phyloP scores from a whole-genome alignment of 2,113 vertebrate species.

The Pluvialis apricaria region DNA sequence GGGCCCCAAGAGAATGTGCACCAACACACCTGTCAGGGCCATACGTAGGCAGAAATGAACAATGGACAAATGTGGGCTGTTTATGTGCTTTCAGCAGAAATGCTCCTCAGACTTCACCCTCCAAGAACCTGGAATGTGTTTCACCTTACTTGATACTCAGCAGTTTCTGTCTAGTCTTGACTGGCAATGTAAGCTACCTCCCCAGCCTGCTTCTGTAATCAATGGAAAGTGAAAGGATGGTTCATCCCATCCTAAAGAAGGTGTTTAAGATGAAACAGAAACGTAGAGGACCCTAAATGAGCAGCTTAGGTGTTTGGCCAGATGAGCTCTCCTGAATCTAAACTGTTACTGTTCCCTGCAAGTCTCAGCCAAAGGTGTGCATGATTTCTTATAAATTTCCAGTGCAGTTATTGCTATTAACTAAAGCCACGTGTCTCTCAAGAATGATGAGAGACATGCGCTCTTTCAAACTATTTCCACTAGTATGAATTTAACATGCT shows the following conservation, averaged over 20 bases:
- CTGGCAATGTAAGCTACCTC: not conserved
- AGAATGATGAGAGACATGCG: not conserved
- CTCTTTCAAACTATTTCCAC: not conserved
- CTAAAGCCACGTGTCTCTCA: not conserved
- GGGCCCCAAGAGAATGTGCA: not conserved
- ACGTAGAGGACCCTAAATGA: not conserved
- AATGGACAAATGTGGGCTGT: not conserved
- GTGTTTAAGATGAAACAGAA: not conserved
- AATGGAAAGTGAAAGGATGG: not conserved
- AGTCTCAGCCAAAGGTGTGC: not conserved
- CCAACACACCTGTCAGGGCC: not conserved
- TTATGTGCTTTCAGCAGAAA: not conserved
- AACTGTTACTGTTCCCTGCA: not conserved
- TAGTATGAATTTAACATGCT: not conserved
- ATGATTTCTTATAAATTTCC: not conserved
- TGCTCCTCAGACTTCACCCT: not conserved
- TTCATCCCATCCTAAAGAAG: not conserved
- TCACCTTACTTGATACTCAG: not conserved
- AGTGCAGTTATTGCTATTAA: not conserved
- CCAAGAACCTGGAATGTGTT: not conserved
- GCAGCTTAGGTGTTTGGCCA: not conserved
- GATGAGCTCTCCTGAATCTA: not conserved
- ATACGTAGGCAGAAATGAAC: not conserved
- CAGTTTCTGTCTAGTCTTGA: not conserved
- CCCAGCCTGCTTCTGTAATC: not conserved